A percentile compares a stretch with the other conserved stretches of the same genome.
phyloP scores from a whole-genome alignment of 2,888 invertebrate species.

The Ophion ellenae region DNA sequence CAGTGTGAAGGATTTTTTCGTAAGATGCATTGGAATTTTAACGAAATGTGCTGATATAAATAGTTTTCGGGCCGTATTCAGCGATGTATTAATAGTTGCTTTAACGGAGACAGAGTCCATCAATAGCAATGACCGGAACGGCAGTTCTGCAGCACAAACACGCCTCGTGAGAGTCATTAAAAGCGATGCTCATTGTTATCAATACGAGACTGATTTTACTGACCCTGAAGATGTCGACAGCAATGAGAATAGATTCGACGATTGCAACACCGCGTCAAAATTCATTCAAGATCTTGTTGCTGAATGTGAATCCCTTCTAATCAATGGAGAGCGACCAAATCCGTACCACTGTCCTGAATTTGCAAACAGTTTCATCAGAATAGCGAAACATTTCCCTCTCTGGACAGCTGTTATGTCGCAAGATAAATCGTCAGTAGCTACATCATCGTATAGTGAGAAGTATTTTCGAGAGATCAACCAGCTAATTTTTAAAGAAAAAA shows the following conservation, averaged over 20 bases:
- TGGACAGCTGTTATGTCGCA: slow-evolving; percentile 27
- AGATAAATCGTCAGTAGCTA: slow-evolving; percentile 14
- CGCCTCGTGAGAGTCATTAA: slow-evolving; percentile 1
- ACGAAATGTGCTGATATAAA: slow-evolving; percentile 21
- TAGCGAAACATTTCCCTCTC: slow-evolving; percentile 33
- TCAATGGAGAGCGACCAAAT: slow-evolving; percentile 7
- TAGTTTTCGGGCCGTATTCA: neutral
- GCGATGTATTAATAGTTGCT: slow-evolving; percentile 39
- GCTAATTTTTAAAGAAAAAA: slow-evolving; percentile 11
- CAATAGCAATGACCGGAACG: neutral
- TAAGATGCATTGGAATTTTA: slow-evolving; percentile 40
- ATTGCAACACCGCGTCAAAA: neutral
- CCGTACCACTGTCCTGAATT: slow-evolving; percentile 47
- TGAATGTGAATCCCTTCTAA: neutral
- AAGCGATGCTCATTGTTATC: slow-evolving; percentile 3
- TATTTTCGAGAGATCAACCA: slow-evolving; percentile 45
- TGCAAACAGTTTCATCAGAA: slow-evolving; percentile 24
- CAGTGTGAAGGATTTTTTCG: slow-evolving; percentile 45
- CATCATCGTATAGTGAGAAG: slow-evolving; percentile 51
- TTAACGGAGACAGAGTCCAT: slow-evolving; percentile 34
- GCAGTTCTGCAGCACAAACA: slow-evolving; percentile 17
- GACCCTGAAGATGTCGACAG: neutral
- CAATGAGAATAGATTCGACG: neutral
- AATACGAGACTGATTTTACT: neutral
- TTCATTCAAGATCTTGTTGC: slow-evolving; percentile 10